These are phyloP conservation scores for Calliopsis andreniformis DNA, from an alignment of 1,140 invertebrate genomes.

Conservation along the genomic window DNA sequence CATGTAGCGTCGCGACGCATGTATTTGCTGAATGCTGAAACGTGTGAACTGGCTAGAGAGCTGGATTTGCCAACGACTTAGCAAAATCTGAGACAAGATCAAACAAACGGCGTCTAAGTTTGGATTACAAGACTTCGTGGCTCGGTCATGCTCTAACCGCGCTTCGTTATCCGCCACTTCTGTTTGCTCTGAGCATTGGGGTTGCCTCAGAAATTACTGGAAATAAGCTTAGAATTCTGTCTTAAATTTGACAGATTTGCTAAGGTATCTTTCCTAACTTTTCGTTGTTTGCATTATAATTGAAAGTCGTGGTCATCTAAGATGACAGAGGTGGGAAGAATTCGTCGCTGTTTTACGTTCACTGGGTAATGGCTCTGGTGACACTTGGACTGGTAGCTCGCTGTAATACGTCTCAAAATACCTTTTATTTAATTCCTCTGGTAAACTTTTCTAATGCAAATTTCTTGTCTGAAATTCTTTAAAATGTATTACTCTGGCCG, in stretches of 20 bases:
- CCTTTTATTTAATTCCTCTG: conserved; percentile 42
- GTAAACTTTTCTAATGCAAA: conserved; percentile 54
- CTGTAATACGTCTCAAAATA: background rate
- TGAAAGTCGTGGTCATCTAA: too few relatives aligned
- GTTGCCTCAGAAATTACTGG: background rate
- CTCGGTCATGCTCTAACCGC: conserved; percentile 20
- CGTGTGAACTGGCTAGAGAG: conserved; percentile 45
- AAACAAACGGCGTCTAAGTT: conserved; percentile 42
- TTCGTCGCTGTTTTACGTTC: background rate
- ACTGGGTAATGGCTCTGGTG: background rate
- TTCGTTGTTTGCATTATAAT: too few relatives aligned
- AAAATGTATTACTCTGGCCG: conserved; percentile 54
- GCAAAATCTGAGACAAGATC: conserved; percentile 60
- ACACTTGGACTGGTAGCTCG: background rate
- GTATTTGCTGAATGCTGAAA: conserved; percentile 49
- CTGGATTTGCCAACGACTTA: conserved; percentile 55
- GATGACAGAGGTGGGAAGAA: background rate
- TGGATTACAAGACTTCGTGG: conserved; percentile 44
- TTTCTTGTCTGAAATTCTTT: conserved; percentile 52
- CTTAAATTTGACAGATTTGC: background rate
- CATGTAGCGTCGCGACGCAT: background rate
- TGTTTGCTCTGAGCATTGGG: too few relatives aligned
- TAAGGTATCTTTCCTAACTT: too few relatives aligned
- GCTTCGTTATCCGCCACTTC: conserved; percentile 15
- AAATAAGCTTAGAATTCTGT: background rate